These are phyloP conservation scores for Coleophora deauratella DNA, from an alignment of 2,888 invertebrate genomes.

Conservation along the genomic window DNA sequence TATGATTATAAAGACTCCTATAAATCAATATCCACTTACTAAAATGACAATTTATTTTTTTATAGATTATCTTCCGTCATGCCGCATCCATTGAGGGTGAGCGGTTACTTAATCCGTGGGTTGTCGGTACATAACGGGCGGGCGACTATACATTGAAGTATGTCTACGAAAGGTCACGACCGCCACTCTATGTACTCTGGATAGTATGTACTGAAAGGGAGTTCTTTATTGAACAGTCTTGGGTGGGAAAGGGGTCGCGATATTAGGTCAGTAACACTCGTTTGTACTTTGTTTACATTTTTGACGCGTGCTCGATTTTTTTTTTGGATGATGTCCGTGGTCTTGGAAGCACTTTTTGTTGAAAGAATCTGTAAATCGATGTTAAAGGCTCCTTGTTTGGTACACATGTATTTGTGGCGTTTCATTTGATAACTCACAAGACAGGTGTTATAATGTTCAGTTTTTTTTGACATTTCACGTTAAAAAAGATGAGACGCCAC, in stretches of 20 bases:
- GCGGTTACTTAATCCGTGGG: slow-evolving; percentile 39
- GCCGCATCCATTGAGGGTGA: slow-evolving; percentile 29
- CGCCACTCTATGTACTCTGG: slow-evolving; percentile 57
- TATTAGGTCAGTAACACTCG: slow-evolving; percentile 71
- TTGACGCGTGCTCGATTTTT: slow-evolving; percentile 9
- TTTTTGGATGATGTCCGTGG: no score
- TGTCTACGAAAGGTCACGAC: slow-evolving; percentile 64
- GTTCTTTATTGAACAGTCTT: slow-evolving; percentile 70
- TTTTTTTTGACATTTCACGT: no score
- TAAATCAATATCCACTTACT: no score
- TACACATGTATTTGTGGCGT: no score
- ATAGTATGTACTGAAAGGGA: slow-evolving; percentile 61
- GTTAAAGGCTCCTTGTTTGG: no score
- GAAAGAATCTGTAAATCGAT: no score
- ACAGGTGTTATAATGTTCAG: no score
- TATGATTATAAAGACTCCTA: no score
- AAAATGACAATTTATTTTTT: no score
- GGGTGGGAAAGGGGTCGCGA: slow-evolving; percentile 65
- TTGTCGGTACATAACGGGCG: slow-evolving; percentile 39
- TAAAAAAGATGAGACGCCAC: no score
- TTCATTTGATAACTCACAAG: no score
- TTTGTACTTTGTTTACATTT: slow-evolving; percentile 58
- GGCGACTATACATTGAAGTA: slow-evolving; percentile 41
- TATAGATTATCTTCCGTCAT: neutral
- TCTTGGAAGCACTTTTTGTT: no score